Evolutionary conservation across 2,113 vertebrate species (phyloP).

Genomic region (Candoia aspera): DNA sequence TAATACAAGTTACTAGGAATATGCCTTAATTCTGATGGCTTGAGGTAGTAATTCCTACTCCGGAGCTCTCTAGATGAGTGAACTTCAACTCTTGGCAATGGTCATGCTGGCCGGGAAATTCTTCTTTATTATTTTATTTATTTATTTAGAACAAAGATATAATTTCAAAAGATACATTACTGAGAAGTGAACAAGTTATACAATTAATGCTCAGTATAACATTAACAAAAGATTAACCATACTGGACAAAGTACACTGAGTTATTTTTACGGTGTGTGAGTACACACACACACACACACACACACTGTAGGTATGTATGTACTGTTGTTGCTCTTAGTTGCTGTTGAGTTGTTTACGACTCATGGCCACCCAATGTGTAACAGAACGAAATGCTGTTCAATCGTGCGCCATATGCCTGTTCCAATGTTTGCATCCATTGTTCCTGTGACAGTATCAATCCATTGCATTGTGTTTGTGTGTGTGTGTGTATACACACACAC

Average conservation of each 20-base stretch:
- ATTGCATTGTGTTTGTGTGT: no score
- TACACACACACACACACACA: no score
- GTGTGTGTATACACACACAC: no score
- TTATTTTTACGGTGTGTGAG: background rate
- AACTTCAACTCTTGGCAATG: background rate
- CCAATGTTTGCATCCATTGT: no score
- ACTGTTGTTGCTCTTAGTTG: no score
- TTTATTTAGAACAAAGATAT: background rate
- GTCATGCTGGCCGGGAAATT: background rate
- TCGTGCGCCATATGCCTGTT: no score
- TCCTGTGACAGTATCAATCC: no score
- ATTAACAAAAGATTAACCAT: background rate
- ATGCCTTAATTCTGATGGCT: background rate
- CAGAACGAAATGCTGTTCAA: no score
- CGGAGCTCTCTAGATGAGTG: background rate
- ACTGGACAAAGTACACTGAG: background rate
- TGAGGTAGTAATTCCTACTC: background rate
- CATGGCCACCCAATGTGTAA: no score
- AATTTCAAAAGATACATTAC: background rate
- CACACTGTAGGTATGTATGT: no score
- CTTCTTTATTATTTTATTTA: background rate
- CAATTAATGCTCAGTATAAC: background rate
- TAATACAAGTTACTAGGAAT: background rate
- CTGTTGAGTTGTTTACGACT: no score
- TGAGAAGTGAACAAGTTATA: background rate